Evolutionary conservation across 2,113 vertebrate genomes (phyloP).

Genomic region (Leucopsar rothschildi): DNA sequence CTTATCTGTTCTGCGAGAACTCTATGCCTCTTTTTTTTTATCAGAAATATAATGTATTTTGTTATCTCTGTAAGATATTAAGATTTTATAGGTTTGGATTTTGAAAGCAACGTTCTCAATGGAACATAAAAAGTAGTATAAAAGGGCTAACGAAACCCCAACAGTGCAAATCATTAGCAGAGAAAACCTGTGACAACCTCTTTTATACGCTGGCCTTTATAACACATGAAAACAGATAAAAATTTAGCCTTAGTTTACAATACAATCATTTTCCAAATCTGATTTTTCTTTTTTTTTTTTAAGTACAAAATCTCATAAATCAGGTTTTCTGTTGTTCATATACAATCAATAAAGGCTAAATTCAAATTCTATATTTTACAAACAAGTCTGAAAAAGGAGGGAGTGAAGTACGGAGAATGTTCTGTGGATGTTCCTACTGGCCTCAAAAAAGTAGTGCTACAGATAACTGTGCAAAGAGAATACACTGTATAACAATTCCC

Average conservation of each 20-base stretch:
- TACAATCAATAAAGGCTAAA: constrained; percentile 98
- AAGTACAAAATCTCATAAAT: constrained; percentile 96
- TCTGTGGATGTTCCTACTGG: constrained; percentile 87
- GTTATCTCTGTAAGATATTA: constrained; percentile 47
- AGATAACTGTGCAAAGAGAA: constrained; percentile 84
- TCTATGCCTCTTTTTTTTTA: constrained; percentile 23
- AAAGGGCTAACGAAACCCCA: constrained; percentile 79
- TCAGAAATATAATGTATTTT: constrained; percentile 50
- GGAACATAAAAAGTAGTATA: constrained; percentile 80
- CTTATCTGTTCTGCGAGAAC: constrained; percentile 68
- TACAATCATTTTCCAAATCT: constrained; percentile 96
- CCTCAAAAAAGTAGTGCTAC: constrained; percentile 91
- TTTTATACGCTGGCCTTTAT: constrained; percentile 91
- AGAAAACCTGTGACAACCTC: constrained; percentile 88
- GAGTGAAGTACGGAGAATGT: constrained; percentile 82
- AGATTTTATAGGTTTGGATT: constrained; percentile 65
- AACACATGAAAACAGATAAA: constrained; percentile 86
- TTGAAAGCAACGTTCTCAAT: constrained; percentile 79
- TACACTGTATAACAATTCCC: constrained; percentile 76
- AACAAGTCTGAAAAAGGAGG: constrained; percentile 89
- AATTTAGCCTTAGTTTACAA: constrained; percentile 96
- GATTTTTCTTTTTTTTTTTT: constrained; percentile 78
- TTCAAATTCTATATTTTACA: constrained; percentile 93
- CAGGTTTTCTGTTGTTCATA: constrained; percentile 93
- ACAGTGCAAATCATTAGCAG: constrained; percentile 91